Percentiles rank a stretch among this genome's conserved stretches.
Conservation (phyloP, 2,113 vertebrate genomes). For the Progne subis region DNA sequence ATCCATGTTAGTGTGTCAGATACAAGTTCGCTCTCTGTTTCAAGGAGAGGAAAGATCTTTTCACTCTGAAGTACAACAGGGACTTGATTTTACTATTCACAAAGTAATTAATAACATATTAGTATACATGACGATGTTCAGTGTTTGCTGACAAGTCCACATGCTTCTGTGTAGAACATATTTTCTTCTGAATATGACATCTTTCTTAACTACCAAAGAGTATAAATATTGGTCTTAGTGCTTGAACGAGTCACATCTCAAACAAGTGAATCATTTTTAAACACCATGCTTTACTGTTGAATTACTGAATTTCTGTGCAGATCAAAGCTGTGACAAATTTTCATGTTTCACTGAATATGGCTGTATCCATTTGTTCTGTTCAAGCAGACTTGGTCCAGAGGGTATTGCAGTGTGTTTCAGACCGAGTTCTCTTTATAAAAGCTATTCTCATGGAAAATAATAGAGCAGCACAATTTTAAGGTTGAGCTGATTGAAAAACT, state of each 20-base stretch:
- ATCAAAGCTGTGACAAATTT: background rate
- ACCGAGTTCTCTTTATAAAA: background rate
- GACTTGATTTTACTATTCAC: background rate
- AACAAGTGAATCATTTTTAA: background rate
- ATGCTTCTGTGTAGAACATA: slow-evolving; percentile 16
- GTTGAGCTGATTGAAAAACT: background rate
- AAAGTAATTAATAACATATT: slow-evolving; percentile 3
- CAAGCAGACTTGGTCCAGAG: background rate
- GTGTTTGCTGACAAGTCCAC: slow-evolving; percentile 47
- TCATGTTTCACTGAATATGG: background rate
- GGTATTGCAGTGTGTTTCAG: background rate
- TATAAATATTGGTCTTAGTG: slow-evolving; percentile 38
- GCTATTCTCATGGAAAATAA: background rate
- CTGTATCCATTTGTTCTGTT: background rate
- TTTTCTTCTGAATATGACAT: slow-evolving; percentile 12
- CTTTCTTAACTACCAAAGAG: slow-evolving; percentile 16
- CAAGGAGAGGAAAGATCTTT: background rate
- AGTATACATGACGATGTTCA: background rate
- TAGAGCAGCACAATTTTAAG: background rate
- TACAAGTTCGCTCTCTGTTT: background rate
- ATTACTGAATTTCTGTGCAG: background rate
- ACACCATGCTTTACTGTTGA: background rate
- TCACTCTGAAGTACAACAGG: background rate
- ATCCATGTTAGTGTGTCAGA: background rate
- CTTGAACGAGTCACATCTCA: background rate